Evolutionary conservation across 2,888 invertebrate genomes (phyloP).

Genomic region (Conistra vaccinii): DNA sequence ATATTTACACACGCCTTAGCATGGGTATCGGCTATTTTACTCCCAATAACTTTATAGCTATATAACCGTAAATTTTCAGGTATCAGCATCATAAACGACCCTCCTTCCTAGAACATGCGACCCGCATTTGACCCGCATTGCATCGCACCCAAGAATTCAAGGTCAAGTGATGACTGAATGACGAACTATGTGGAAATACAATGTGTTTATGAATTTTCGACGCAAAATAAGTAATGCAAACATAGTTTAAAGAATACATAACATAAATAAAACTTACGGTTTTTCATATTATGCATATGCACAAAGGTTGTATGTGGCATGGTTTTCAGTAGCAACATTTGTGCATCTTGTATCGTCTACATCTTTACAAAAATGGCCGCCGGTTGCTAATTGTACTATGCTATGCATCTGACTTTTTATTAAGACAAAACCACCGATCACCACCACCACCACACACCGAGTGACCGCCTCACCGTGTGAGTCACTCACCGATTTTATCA

Average conservation of each 20-base stretch:
- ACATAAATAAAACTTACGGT: not conserved
- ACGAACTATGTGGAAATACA: constrained; percentile 5
- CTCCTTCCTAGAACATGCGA: constrained; percentile 19
- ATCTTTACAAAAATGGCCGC: not conserved
- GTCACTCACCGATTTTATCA: constrained; percentile 8
- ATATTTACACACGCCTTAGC: not conserved
- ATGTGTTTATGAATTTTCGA: constrained; percentile 4
- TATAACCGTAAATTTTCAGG: constrained; percentile 29
- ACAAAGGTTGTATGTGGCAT: not conserved
- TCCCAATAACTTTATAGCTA: constrained; percentile 14
- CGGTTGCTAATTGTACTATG: not conserved
- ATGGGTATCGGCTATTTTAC: constrained; percentile 11
- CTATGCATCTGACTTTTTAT: not conserved
- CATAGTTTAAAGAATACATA: not conserved
- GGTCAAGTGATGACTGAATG: not conserved
- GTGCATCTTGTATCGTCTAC: too few relatives aligned
- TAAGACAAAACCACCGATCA: not conserved
- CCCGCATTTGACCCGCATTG: constrained; percentile 36
- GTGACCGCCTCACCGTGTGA: too few relatives aligned
- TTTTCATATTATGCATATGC: not conserved
- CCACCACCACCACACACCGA: too few relatives aligned
- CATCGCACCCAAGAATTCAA: constrained; percentile 24
- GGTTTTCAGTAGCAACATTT: not conserved
- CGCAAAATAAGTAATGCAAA: not conserved
- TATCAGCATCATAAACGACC: constrained; percentile 47